Evolutionary conservation across 2,888 invertebrate genomes (phyloP).

Genomic region (Sepiola atlantica): DNA sequence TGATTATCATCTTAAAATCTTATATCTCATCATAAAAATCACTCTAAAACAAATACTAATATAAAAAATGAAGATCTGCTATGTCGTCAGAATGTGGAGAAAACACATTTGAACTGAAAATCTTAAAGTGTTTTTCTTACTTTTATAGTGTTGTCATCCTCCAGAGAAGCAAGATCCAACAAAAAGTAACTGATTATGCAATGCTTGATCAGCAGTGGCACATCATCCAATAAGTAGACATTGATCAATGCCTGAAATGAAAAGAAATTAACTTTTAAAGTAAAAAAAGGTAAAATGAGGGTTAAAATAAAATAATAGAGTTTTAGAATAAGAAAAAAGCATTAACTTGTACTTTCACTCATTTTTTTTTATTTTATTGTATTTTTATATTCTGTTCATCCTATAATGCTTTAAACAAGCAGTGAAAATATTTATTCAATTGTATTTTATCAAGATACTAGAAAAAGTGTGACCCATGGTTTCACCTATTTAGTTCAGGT

Average conservation of each 20-base stretch:
- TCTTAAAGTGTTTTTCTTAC: slow-evolving; percentile 50
- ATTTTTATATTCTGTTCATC: too few species aligned
- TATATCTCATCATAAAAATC: not conserved
- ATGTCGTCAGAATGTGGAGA: not conserved
- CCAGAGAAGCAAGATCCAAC: slow-evolving; percentile 84
- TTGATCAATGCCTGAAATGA: slow-evolving; percentile 78
- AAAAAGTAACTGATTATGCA: slow-evolving; percentile 87
- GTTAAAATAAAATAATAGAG: not conserved
- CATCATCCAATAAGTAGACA: slow-evolving; percentile 82
- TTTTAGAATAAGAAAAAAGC: not conserved
- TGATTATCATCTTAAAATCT: not conserved
- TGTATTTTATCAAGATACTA: too few species aligned
- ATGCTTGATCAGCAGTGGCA: slow-evolving; percentile 84
- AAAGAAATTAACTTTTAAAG: not conserved
- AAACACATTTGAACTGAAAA: not conserved
- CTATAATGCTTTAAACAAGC: too few species aligned
- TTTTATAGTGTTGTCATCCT: slow-evolving; percentile 75
- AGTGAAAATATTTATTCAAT: too few species aligned
- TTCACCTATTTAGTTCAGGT: too few species aligned
- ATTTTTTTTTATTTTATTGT: not conserved
- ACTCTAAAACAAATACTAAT: not conserved
- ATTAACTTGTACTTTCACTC: not conserved
- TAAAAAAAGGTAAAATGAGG: not conserved
- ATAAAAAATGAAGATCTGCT: not conserved
- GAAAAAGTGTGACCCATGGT: too few species aligned